Conservation (phyloP, 2,797 vertebrate species). For the Manis pentadactyla region DNA sequence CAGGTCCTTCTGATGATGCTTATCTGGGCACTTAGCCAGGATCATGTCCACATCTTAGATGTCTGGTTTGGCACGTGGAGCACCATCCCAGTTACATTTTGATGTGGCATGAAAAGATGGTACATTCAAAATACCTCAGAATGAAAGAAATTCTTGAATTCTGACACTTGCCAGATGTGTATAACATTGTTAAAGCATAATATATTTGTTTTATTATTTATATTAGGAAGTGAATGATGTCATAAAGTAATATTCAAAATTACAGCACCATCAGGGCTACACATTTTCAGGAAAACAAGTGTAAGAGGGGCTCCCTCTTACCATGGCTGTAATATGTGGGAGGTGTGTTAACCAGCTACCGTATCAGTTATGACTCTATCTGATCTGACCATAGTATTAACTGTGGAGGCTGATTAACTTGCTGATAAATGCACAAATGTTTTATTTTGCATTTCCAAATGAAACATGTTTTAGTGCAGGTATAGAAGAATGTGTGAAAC, state of each 20-base stretch:
- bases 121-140: background rate
- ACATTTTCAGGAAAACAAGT: background rate
- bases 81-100: background rate
- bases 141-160: background rate
- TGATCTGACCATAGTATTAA: background rate
- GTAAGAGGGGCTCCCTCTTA: background rate
- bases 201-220: background rate
- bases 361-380: background rate
- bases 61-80: background rate
- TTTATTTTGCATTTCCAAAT: background rate
- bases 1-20: background rate
- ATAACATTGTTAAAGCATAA: background rate
- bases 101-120: background rate
- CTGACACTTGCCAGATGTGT: background rate
- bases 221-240: background rate
- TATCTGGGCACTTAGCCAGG: background rate
- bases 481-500: background rate
- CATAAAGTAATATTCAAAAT: background rate
- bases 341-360: background rate
- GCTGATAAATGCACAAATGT: background rate
- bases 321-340: too few relatives aligned
- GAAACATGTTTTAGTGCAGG: background rate
- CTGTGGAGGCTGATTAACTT: background rate
- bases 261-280: background rate
- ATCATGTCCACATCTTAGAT: background rate